Conservation (phyloP, 2,888 invertebrate genomes). For the Anoplius nigerrimus region DNA sequence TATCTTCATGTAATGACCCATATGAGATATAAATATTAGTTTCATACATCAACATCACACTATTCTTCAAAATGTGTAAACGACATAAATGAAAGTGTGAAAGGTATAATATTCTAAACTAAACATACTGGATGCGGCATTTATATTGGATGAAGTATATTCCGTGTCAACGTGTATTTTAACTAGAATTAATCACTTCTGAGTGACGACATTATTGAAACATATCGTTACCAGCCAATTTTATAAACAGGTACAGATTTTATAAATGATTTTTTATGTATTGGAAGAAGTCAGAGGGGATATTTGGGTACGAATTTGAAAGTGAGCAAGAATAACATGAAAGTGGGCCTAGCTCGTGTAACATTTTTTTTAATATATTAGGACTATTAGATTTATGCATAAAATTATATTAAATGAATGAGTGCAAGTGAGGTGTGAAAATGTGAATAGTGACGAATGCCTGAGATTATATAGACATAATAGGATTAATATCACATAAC, state of each 20-base stretch:
- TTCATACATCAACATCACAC: too few species aligned
- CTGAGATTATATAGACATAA: slow-evolving; percentile 56
- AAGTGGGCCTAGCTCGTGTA: slow-evolving; percentile 63
- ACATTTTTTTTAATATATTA: slow-evolving; percentile 51
- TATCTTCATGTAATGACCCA: too few species aligned
- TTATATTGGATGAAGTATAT: too few species aligned
- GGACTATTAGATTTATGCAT: slow-evolving; percentile 52
- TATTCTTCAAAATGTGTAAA: too few species aligned
- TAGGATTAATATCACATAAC: slow-evolving; percentile 49
- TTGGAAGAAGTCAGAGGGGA: slow-evolving; percentile 19
- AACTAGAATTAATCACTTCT: not conserved
- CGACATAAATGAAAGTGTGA: too few species aligned
- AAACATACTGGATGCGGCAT: too few species aligned
- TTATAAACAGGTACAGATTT: slow-evolving; percentile 4
- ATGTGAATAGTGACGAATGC: slow-evolving; percentile 49
- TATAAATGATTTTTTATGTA: slow-evolving; percentile 6
- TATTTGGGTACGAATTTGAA: slow-evolving; percentile 50
- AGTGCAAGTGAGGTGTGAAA: slow-evolving; percentile 43
- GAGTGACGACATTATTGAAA: too few species aligned
- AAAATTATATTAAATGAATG: slow-evolving; percentile 50
- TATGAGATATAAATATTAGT: too few species aligned
- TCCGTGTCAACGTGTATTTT: not conserved
- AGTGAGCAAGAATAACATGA: slow-evolving; percentile 44
- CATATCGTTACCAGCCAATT: too few species aligned
- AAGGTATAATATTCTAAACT: too few species aligned